A percentile compares a stretch with the other conserved stretches of the same genome.
Evolutionary conservation across 2,888 invertebrate species (phyloP).

Genomic region (Hypomecis atomaria): DNA sequence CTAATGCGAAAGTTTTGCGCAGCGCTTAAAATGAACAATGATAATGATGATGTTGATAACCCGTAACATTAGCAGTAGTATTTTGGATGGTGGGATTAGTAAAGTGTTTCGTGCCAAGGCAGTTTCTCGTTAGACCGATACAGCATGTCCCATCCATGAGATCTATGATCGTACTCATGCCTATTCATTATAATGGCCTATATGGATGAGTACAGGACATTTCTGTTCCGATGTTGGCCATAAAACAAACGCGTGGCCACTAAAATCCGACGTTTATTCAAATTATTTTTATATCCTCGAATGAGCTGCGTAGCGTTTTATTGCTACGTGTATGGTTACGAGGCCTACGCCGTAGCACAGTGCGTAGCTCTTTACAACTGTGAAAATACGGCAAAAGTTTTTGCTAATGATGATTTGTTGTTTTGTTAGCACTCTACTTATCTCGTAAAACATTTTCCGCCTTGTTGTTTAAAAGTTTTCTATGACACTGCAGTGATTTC

Average conservation of each 20-base stretch:
- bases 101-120: no score
- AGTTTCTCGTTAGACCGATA: no score
- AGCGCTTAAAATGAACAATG: no score
- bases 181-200: conserved; percentile 14
- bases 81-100: no score
- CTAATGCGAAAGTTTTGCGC: no score
- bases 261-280: conserved; percentile 26
- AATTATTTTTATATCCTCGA: conserved; percentile 24
- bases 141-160: background rate
- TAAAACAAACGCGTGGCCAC: conserved; percentile 24
- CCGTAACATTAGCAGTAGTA: no score
- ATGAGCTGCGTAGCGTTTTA: conserved; percentile 27
- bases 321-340: conserved; percentile 20
- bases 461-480: background rate
- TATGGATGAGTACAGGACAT: conserved; percentile 13
- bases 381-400: conserved; percentile 13
- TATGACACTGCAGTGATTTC: no score
- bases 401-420: conserved; percentile 3
- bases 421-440: conserved; percentile 3
- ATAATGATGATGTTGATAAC: no score
- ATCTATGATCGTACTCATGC: background rate
- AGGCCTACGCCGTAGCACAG: conserved; percentile 24
- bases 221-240: conserved; percentile 10
- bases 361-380: conserved; percentile 10
- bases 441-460: background rate